phyloP scores from a whole-genome alignment of 2,888 invertebrate species.

The Rhorus exstirpatorius region DNA sequence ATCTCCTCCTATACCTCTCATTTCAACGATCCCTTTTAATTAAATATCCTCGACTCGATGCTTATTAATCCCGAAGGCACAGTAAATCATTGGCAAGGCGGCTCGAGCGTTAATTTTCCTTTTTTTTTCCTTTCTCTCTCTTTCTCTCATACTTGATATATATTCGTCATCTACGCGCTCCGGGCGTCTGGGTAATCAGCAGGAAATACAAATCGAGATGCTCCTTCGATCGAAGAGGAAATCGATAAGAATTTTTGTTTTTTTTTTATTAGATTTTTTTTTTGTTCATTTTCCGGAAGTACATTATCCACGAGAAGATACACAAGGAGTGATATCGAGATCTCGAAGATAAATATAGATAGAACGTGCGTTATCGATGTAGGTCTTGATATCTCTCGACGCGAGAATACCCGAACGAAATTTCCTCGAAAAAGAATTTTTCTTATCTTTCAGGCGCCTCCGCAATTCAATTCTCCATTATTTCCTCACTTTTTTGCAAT shows the following conservation, averaged over 20 bases:
- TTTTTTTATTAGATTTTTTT: constrained; percentile 1
- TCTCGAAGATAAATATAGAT: constrained; percentile 49
- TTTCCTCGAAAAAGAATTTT: constrained; percentile 10
- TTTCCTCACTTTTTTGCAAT: not conserved
- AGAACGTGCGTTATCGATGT: constrained; percentile 71
- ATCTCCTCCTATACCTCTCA: not conserved
- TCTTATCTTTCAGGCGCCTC: constrained; percentile 47
- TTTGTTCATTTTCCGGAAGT: constrained; percentile 22
- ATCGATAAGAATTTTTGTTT: constrained; percentile 54
- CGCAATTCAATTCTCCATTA: not conserved
- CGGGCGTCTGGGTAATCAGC: constrained; percentile 29
- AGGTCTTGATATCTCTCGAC: constrained; percentile 70
- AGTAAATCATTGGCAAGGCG: constrained; percentile 51
- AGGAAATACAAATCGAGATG: constrained; percentile 53
- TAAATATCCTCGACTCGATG: constrained; percentile 49
- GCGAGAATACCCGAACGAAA: constrained; percentile 4
- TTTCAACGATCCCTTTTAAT: constrained; percentile 45
- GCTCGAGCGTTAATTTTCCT: constrained; percentile 38
- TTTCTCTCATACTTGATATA: constrained; percentile 2
- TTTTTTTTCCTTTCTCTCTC: constrained; percentile 32
- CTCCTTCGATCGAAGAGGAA: constrained; percentile 39
- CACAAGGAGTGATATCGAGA: constrained; percentile 10
- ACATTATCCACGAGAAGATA: constrained; percentile 5
- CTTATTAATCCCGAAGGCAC: constrained; percentile 54
- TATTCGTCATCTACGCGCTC: constrained; percentile 44